A percentile compares a stretch with the other conserved stretches of the same genome.
Evolutionary conservation across 2,797 vertebrate genomes (phyloP).

Genomic region (Pseudochromis fuscus): DNA sequence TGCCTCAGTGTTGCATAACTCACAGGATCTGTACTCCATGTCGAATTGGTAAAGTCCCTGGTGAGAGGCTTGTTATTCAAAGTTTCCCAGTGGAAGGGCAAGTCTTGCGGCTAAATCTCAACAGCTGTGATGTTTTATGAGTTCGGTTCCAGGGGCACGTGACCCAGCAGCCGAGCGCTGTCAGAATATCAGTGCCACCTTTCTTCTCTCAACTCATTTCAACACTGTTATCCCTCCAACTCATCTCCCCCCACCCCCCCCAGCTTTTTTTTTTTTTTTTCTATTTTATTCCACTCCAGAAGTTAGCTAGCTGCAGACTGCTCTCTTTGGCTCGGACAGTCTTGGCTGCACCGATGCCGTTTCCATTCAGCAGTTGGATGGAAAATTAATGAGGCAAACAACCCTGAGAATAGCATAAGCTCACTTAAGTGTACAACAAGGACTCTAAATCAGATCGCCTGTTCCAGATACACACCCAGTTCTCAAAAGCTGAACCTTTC

Average conservation of each 20-base stretch:
- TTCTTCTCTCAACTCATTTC: slow-evolving; percentile 48
- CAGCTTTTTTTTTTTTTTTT: slow-evolving; percentile 11
- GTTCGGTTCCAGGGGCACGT: slow-evolving; percentile 20
- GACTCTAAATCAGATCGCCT: slow-evolving; percentile 37
- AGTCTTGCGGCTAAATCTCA: slow-evolving; percentile 49
- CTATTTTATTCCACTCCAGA: slow-evolving; percentile 50
- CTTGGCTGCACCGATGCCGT: slow-evolving; percentile 64
- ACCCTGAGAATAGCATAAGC: slow-evolving; percentile 63
- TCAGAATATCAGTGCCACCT: slow-evolving; percentile 61
- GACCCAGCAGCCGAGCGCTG: slow-evolving; percentile 31
- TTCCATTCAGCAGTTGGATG: slow-evolving; percentile 77
- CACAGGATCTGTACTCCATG: slow-evolving; percentile 8
- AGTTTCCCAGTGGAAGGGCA: slow-evolving; percentile 44
- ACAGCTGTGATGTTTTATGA: slow-evolving; percentile 64
- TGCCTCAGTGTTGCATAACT: slow-evolving; percentile 21
- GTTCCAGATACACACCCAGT: slow-evolving; percentile 51
- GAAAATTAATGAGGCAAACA: slow-evolving; percentile 77
- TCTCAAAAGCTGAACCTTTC: slow-evolving; percentile 30
- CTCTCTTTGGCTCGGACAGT: slow-evolving; percentile 57
- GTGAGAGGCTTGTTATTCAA: slow-evolving; percentile 46
- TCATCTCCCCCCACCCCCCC: slow-evolving; percentile 24
- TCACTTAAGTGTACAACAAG: slow-evolving; percentile 55
- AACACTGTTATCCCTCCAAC: slow-evolving; percentile 22
- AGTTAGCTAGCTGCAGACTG: slow-evolving; percentile 57
- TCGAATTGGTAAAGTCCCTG: slow-evolving; percentile 28